Percentiles rank a stretch among this genome's conserved stretches.
phyloP scores from a whole-genome alignment of 2,113 vertebrate species.

The Recurvirostra avosetta region DNA sequence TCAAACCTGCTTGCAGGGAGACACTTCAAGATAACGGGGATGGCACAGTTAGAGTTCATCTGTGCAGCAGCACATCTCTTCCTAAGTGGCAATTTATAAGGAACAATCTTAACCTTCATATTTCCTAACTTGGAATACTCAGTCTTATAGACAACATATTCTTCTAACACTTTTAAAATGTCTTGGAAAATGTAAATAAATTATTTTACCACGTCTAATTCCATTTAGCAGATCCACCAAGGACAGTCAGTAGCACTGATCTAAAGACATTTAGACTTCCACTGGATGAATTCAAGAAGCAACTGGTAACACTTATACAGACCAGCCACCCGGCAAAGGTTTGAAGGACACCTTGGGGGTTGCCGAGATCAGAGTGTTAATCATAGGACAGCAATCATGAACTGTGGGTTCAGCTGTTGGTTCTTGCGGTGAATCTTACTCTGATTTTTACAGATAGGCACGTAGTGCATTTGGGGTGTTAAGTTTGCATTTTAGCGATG shows the following conservation, averaged over 20 bases:
- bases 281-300: neutral
- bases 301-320: neutral
- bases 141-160: neutral
- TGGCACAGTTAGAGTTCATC: neutral
- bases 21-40: neutral
- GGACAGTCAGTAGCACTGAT: neutral
- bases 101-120: neutral
- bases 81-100: neutral
- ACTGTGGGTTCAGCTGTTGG: neutral
- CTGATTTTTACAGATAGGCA: neutral
- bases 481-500: neutral
- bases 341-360: neutral
- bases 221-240: neutral
- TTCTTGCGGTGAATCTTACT: neutral
- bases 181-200: neutral
- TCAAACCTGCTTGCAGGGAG: neutral
- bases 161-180: neutral
- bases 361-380: neutral
- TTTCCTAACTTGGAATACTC: neutral
- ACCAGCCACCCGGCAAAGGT: neutral
- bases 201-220: neutral
- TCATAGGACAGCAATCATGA: neutral
- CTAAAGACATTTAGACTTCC: neutral
- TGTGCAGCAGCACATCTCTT: neutral
- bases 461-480: neutral